These are phyloP conservation scores for Seriola quinqueradiata DNA, from an alignment of 2,113 vertebrate species.

Conservation along the genomic window DNA sequence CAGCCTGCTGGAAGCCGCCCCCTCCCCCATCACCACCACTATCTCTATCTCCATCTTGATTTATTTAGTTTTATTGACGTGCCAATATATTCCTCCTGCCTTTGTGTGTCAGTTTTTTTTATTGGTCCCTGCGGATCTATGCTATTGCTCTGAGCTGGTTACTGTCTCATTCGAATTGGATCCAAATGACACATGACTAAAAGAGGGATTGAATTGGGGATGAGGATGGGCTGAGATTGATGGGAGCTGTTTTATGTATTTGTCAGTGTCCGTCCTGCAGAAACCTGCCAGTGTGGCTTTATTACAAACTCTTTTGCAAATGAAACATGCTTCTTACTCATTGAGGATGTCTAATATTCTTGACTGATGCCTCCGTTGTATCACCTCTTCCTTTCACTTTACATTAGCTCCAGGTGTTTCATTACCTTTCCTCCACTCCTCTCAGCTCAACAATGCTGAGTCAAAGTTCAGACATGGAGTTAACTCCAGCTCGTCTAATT, in stretches of 20 bases:
- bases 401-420: conserved; percentile 6
- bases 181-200: conserved; percentile 48
- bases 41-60: conserved; percentile 41
- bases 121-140: conserved; percentile 54
- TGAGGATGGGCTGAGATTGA: conserved; percentile 15
- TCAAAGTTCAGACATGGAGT: conserved; percentile 37
- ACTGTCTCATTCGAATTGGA: conserved; percentile 25
- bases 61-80: conserved; percentile 59
- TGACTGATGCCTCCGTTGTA: neutral
- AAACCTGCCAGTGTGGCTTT: neutral
- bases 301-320: neutral
- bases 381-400: conserved; percentile 17
- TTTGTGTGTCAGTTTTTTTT: conserved; percentile 55
- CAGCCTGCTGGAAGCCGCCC: neutral
- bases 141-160: conserved; percentile 35
- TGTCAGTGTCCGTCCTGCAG: neutral
- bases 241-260: conserved; percentile 6
- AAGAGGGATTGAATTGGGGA: conserved; percentile 43
- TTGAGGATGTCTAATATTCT: neutral
- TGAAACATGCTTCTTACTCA: neutral
- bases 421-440: neutral
- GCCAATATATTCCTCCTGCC: conserved; percentile 53
- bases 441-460: conserved; percentile 39
- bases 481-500: conserved; percentile 42
- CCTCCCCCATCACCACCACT: neutral